A percentile compares a stretch with the other conserved stretches of the same genome.
phyloP scores from a whole-genome alignment of 2,888 invertebrate species.

The Tineola bisselliella region DNA sequence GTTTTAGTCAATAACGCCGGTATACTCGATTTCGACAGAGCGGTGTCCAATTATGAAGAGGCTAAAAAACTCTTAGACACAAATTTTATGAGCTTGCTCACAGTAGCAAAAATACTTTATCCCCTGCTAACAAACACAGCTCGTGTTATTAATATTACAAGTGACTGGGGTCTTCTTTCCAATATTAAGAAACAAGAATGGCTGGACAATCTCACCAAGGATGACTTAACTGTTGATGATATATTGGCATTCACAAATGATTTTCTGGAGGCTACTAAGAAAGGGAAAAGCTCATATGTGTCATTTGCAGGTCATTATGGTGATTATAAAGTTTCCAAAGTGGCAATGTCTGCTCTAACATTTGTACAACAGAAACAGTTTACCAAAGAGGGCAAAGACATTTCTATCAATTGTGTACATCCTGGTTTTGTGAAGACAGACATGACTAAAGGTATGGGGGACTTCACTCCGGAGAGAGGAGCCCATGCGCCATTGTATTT shows the following conservation, averaged over 20 bases:
- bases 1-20: conserved; percentile 83
- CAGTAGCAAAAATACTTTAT: conserved; percentile 74
- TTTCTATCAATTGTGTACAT: conserved; percentile 60
- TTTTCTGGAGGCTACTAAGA: conserved; percentile 65
- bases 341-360: conserved; percentile 55
- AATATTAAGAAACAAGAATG: conserved; percentile 56
- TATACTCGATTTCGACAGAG: conserved; percentile 72
- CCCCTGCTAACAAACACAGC: conserved; percentile 76
- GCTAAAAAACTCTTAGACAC: conserved; percentile 75
- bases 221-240: conserved; percentile 58
- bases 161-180: conserved; percentile 64
- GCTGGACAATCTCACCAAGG: conserved; percentile 51
- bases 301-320: conserved; percentile 57
- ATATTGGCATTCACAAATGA: conserved; percentile 64
- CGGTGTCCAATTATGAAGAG: conserved; percentile 73
- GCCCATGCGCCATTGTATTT: conserved; percentile 52
- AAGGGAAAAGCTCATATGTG: conserved; percentile 46
- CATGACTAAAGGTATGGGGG: conserved; percentile 62
- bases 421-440: conserved; percentile 62
- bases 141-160: conserved; percentile 80
- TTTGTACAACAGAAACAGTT: conserved; percentile 59
- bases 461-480: conserved; percentile 54
- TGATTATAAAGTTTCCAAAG: conserved; percentile 63
- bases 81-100: conserved; percentile 76
- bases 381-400: conserved; percentile 55